phyloP scores from a whole-genome alignment of 2,888 invertebrate genomes.

The Latheticus oryzae region DNA sequence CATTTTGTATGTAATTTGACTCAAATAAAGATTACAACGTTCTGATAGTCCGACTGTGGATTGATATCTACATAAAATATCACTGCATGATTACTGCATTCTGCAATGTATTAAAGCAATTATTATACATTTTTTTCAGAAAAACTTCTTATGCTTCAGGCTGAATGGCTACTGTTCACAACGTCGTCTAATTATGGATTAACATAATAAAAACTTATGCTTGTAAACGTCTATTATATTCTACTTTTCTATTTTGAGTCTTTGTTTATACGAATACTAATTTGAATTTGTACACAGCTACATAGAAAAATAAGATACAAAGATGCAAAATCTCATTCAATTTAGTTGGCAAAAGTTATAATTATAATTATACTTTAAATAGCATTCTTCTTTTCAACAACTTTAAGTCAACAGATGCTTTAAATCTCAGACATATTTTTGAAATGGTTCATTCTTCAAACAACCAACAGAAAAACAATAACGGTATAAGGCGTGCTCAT shows the following conservation, averaged over 20 bases:
- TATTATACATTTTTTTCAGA: conserved; percentile 56
- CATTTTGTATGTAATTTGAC: conserved; percentile 57
- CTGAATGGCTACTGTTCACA: conserved; percentile 55
- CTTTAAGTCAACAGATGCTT: too few relatives aligned
- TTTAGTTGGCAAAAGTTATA: too few relatives aligned
- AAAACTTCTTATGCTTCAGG: conserved; percentile 48
- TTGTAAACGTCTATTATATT: conserved; percentile 55
- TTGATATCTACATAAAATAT: conserved; percentile 61
- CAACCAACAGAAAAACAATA: conserved; percentile 13
- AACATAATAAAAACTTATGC: conserved; percentile 50
- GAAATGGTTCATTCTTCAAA: conserved; percentile 7
- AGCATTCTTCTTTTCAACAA: conserved; percentile 7
- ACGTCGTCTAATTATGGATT: conserved; percentile 55
- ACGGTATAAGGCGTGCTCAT: conserved; percentile 10
- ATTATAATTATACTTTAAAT: conserved; percentile 7
- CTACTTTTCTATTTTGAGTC: conserved; percentile 50
- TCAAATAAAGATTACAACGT: conserved; percentile 58
- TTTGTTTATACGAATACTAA: conserved; percentile 41
- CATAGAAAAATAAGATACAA: too few relatives aligned
- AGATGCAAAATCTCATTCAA: too few relatives aligned
- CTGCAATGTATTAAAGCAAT: conserved; percentile 59
- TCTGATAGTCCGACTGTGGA: conserved; percentile 56
- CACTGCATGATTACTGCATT: conserved; percentile 60
- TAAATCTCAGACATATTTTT: background rate
- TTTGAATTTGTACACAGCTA: too few relatives aligned